Evolutionary conservation across 2,797 vertebrate species (phyloP).

Genomic region (Threskiornis aethiopicus): DNA sequence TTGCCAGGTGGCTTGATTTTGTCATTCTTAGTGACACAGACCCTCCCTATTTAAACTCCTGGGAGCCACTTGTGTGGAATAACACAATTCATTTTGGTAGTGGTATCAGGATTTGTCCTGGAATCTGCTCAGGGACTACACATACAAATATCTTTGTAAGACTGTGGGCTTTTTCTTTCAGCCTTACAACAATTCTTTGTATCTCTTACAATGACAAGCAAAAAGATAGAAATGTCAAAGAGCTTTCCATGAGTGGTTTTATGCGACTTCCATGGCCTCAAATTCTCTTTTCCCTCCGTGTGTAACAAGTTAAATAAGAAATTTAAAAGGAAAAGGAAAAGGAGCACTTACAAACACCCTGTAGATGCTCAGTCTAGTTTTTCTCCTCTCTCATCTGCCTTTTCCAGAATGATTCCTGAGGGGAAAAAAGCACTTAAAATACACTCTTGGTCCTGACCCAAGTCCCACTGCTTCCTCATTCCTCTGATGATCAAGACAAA

Average conservation of each 20-base stretch:
- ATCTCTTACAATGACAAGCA: neutral
- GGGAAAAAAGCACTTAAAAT: conserved; percentile 43
- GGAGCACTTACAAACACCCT: neutral
- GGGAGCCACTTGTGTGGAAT: neutral
- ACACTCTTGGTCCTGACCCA: neutral
- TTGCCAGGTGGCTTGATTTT: neutral
- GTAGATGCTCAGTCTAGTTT: neutral
- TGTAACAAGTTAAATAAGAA: neutral
- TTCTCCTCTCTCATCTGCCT: neutral
- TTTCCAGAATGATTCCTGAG: conserved; percentile 26
- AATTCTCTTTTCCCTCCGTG: neutral
- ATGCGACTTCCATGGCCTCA: neutral
- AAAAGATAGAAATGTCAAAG: neutral
- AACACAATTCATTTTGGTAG: neutral
- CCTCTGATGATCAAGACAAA: neutral
- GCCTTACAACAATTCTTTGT: neutral
- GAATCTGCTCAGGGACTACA: neutral
- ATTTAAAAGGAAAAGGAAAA: neutral
- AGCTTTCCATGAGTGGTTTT: neutral
- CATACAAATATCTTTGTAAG: neutral
- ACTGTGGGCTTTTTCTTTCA: neutral
- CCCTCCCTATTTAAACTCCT: neutral
- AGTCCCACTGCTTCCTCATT: neutral
- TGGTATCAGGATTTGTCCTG: neutral
- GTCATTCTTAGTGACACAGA: neutral